Evolutionary conservation across 2,797 vertebrate species (phyloP).

Genomic region (Ptychobarbus kaznakovi): DNA sequence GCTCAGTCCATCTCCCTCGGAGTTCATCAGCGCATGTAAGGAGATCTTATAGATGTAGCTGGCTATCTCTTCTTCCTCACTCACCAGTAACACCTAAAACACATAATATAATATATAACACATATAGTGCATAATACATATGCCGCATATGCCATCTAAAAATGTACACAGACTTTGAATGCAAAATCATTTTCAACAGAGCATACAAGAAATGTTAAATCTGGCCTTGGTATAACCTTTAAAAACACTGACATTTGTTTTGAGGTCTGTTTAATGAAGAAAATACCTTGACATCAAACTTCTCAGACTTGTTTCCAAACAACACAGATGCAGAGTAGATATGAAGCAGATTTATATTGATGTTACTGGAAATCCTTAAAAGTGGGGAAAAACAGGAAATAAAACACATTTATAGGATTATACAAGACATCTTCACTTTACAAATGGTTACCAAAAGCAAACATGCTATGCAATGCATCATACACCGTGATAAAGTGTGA

Average conservation of each 20-base stretch:
- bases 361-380: conserved; percentile 80
- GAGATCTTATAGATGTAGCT: conserved; percentile 85
- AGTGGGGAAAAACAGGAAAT: neutral
- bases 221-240: neutral
- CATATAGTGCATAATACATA: no score
- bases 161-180: neutral
- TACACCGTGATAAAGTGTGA: neutral
- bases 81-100: conserved; percentile 82
- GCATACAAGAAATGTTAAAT: neutral
- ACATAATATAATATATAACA: neutral
- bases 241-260: neutral
- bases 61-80: conserved; percentile 81
- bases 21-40: conserved; percentile 81
- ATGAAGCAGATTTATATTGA: conserved; percentile 82
- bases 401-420: neutral
- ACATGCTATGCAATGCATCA: neutral
- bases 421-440: neutral
- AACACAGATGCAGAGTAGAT: conserved; percentile 87
- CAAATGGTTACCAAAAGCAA: neutral
- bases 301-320: conserved; percentile 81
- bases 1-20: conserved; percentile 73
- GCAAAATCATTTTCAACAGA: neutral
- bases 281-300: conserved; percentile 90
- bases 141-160: neutral
- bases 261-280: neutral